Conservation (phyloP, 2,797 vertebrate species). For the Setipinna tenuifilis region DNA sequence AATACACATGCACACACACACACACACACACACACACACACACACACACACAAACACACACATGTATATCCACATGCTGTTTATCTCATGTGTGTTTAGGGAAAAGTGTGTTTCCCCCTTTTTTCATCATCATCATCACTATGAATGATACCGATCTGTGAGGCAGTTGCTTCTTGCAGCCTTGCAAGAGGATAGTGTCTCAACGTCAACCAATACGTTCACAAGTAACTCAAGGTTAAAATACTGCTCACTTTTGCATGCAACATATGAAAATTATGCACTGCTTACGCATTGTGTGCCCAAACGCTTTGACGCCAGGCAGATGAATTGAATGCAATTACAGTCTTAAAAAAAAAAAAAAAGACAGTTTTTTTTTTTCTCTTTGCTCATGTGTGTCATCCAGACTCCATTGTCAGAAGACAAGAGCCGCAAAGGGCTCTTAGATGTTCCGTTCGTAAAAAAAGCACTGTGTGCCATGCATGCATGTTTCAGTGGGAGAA, state of each 20-base stretch:
- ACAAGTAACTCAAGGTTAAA: background rate
- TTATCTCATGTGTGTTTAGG: background rate
- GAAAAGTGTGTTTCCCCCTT: background rate
- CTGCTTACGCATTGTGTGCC: background rate
- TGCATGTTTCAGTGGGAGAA: slow-evolving; percentile 2
- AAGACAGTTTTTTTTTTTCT: background rate
- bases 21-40: too few relatives aligned
- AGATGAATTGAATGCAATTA: background rate
- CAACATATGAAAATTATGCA: background rate
- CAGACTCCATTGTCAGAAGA: slow-evolving; percentile 1
- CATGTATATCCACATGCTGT: too few relatives aligned
- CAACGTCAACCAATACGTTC: background rate
- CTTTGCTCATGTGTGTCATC: background rate
- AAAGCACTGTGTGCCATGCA: background rate
- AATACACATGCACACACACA: too few relatives aligned
- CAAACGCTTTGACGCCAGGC: background rate
- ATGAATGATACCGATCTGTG: background rate
- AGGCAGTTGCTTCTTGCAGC: background rate
- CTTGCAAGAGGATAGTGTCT: background rate
- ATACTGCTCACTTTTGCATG: background rate
- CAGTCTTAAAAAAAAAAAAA: background rate
- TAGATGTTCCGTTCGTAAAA: background rate
- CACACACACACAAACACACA: too few relatives aligned
- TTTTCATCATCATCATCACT: background rate
- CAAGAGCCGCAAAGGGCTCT: background rate